phyloP scores from a whole-genome alignment of 2,113 vertebrate genomes.

The Sitta europaea region DNA sequence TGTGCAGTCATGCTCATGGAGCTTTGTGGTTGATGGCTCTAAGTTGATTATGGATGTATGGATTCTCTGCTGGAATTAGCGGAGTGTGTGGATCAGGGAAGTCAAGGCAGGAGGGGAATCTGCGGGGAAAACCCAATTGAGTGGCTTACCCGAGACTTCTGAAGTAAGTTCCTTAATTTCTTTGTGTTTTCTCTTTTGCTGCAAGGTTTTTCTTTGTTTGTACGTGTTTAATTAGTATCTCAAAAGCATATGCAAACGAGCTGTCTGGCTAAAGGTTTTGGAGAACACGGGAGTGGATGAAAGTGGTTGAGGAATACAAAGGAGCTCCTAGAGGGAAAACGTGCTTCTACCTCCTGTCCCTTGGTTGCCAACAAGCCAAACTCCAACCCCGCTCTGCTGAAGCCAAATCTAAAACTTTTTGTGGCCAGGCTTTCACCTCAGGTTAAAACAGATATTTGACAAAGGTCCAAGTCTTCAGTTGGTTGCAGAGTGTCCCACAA shows the following conservation, averaged over 20 bases:
- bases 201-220: conserved; percentile 64
- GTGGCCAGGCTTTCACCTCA: conserved; percentile 7
- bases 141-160: conserved; percentile 32
- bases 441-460: background rate
- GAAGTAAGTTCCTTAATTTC: conserved; percentile 61
- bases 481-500: background rate
- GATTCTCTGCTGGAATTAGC: conserved; percentile 31
- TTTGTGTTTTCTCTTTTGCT: conserved; percentile 55
- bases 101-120: conserved; percentile 49
- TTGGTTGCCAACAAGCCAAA: conserved; percentile 6
- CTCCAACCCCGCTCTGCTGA: background rate
- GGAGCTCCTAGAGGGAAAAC: conserved; percentile 55
- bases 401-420: background rate
- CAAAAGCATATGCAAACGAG: conserved; percentile 62
- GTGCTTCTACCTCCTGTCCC: conserved; percentile 36
- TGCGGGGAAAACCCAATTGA: conserved; percentile 54
- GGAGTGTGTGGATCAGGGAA: conserved; percentile 58
- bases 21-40: background rate
- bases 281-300: conserved; percentile 52
- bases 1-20: background rate
- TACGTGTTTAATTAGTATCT: conserved; percentile 66
- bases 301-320: conserved; percentile 55
- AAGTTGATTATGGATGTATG: background rate
- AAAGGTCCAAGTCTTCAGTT: background rate
- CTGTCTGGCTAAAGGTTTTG: conserved; percentile 47